phyloP scores from a whole-genome alignment of 2,888 invertebrate genomes.

The Psylliodes chrysocephalus region DNA sequence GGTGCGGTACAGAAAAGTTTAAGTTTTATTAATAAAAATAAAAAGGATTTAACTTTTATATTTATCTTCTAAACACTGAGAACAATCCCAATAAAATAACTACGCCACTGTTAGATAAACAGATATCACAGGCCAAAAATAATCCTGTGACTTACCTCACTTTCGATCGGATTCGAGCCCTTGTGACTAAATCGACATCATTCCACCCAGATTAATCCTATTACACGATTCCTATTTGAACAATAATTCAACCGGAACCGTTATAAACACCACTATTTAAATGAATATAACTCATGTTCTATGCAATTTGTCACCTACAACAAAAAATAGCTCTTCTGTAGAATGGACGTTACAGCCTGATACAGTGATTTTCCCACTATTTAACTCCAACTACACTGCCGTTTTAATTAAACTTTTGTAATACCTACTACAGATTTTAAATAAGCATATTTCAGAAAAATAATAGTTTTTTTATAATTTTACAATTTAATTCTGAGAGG shows the following conservation, averaged over 20 bases:
- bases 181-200: conserved; percentile 50
- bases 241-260: conserved; percentile 57
- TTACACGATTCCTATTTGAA: conserved; percentile 57
- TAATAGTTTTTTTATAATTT: no score
- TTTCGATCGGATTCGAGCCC: conserved; percentile 31
- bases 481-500: no score
- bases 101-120: conserved; percentile 32
- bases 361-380: conserved; percentile 16
- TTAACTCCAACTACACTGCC: neutral
- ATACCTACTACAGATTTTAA: no score
- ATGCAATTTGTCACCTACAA: conserved; percentile 54
- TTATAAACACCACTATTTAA: conserved; percentile 59
- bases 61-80: no score
- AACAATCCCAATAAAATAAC: neutral
- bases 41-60: no score
- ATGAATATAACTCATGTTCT: conserved; percentile 54
- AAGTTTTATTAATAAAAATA: no score
- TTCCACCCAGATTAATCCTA: conserved; percentile 59
- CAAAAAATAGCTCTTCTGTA: conserved; percentile 36
- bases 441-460: no score
- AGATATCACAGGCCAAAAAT: conserved; percentile 35
- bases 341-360: conserved; percentile 7
- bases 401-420: neutral
- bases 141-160: conserved; percentile 44
- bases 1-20: no score